These are phyloP conservation scores for Oscheius sp. DNA, from an alignment of 2,888 invertebrate genomes.

Conservation along the genomic window DNA sequence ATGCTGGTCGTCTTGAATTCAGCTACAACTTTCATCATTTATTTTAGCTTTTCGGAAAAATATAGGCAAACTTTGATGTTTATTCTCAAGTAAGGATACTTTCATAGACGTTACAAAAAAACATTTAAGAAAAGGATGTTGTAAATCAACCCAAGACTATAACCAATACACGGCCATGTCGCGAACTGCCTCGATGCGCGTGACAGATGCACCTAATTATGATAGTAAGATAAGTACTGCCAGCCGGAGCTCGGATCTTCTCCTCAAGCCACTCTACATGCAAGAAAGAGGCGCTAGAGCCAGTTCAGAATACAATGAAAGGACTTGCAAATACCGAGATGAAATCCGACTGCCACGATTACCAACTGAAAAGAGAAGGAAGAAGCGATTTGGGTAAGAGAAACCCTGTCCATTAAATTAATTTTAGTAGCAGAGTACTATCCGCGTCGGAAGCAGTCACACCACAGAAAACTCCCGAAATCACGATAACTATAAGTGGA, in stretches of 20 bases:
- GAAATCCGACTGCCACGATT: slow-evolving; percentile 28
- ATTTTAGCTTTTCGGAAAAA: slow-evolving; percentile 68
- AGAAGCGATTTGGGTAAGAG: slow-evolving; percentile 31
- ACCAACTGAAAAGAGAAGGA: slow-evolving; percentile 34
- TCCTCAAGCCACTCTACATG: slow-evolving; percentile 57
- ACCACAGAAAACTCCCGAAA: slow-evolving; percentile 35
- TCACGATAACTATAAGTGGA: slow-evolving; percentile 35
- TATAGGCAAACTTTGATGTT: slow-evolving; percentile 64
- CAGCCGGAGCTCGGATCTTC: slow-evolving; percentile 56
- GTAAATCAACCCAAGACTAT: slow-evolving; percentile 56
- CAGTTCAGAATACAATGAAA: slow-evolving; percentile 59
- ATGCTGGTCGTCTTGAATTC: slow-evolving; percentile 69
- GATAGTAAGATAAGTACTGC: slow-evolving; percentile 26
- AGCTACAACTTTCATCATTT: slow-evolving; percentile 70
- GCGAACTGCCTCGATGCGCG: slow-evolving; percentile 61
- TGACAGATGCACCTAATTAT: slow-evolving; percentile 32
- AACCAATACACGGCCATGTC: slow-evolving; percentile 59
- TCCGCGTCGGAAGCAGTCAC: slow-evolving; percentile 27
- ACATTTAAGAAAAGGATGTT: slow-evolving; percentile 58
- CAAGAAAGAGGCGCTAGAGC: slow-evolving; percentile 48
- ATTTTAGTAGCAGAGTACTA: slow-evolving; percentile 5
- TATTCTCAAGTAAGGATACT: slow-evolving; percentile 54
- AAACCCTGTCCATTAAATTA: neutral
- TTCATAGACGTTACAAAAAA: neutral
- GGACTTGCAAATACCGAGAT: slow-evolving; percentile 45